Base-by-base conservation (phyloP, 1,140 invertebrate genomes). In the Doryteuthis pealeii region DNA sequence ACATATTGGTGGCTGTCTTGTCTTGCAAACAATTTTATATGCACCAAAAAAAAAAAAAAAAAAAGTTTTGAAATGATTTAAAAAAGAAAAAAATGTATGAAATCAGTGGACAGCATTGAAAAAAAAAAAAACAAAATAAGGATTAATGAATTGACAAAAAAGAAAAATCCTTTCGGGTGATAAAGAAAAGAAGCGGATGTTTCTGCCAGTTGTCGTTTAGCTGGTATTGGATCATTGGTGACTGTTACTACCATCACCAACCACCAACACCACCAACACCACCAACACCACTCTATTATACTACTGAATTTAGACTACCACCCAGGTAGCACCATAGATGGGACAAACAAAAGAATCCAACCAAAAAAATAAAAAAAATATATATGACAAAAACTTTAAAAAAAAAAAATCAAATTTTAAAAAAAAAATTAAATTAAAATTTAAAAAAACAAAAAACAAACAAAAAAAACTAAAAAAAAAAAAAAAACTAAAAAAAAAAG, bases 71-170 rank as follows among this genome's bases (percentile, higher is more conserved):
- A 66, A 45, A 73, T 18, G n/a, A 43, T 32, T 12, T 5, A 49
- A 30, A n/a, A 73, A 49, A n/a, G 69, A n/a, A 73, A 58, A 73
- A 65, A 18, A 32, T 71, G 65, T 26, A 58, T 43, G 66, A 31
- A 32, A 62, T 62, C 3, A 40, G 3, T 40, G 35, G 35, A 3
- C 35, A 5, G 10, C 35, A 10, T 5, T 3, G 10, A 40, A 40
- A 40, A 5, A 3, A 40, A 40, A 40, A 10, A 40, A 3, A 5
- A 40, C 10, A 40, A 40, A 40, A 40, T 40, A 40, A 40, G 10
- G 35, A 40, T 62, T 15, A 15, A 62, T 62, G 18, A 62, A 62
- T 22, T 62, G 54, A 6, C 4, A 40, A 40, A 40, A n/a, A n/a
- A n/a, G n/a, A n/a, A 40, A 40, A 40, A 5, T 40, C 10, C 35